Conservation (phyloP, 2,113 vertebrate species). For the Oxyura jamaicensis region DNA sequence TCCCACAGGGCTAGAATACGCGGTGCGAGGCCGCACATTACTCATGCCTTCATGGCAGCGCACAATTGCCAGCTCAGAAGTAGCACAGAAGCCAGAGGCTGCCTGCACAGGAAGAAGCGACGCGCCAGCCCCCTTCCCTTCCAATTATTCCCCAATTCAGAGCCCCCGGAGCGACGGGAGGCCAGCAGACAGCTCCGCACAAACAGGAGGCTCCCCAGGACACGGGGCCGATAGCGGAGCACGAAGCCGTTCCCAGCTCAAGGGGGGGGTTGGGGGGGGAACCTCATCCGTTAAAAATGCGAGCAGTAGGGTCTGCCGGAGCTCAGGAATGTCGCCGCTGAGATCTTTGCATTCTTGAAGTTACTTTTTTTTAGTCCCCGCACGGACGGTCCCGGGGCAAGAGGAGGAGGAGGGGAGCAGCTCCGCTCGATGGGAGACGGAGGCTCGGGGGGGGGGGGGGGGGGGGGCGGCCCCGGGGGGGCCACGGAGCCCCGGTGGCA, state of each 20-base stretch:
- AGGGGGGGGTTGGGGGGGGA: not conserved
- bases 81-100: fast-evolving
- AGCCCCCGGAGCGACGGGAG: not conserved
- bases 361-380: conserved; percentile 47
- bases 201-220: fast-evolving
- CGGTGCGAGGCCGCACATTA: fast-evolving
- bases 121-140: fast-evolving
- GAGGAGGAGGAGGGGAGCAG: not conserved
- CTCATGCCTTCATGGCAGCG: fast-evolving
- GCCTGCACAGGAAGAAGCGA: not conserved
- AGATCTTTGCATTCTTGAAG: not conserved
- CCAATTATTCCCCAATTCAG: fast-evolving
- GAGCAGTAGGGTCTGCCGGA: not conserved
- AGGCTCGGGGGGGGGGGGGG: not conserved
- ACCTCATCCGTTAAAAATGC: conserved; percentile 50
- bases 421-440: not conserved
- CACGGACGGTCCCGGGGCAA: conserved; percentile 24
- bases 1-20: fast-evolving
- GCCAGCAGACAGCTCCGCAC: fast-evolving
- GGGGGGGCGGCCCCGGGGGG: not conserved
- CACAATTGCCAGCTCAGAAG: not conserved
- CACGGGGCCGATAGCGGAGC: not conserved
- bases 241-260: not conserved
- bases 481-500: not conserved
- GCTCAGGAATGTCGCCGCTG: conserved; percentile 26